Evolutionary conservation across 2,888 invertebrate genomes (phyloP), one percentile per base, ranked within the genome.

Genomic region (Aspidapion aeneum): DNA sequence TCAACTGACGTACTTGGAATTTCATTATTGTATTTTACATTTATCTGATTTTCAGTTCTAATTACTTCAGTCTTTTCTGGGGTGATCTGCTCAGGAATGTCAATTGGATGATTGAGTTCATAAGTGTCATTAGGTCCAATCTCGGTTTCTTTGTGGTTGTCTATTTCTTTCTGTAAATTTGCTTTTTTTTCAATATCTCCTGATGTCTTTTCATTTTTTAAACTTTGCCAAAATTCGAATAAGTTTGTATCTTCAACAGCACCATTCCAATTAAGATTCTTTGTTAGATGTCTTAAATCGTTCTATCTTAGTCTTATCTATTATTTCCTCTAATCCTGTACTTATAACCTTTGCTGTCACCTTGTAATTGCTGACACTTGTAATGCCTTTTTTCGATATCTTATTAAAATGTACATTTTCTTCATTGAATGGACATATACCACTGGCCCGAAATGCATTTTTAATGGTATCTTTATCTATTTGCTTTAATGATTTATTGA

Each of bases 361-460:
- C 20, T 18, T 19, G 20, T 9, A 35, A n/a, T 35, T 22, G n/a
- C n/a, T n/a, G 22, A 57, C 48, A 17, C 48, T 57, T 18, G 12
- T 9, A 18, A 12, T 55, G 18, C 18, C 7, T 35, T 17, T 18
- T 57, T 17, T 9, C 5, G 57, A 57, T 35, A 18, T 9, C 48
- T 57, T 57, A 18, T 57, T 9, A 7, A 35, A 57, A 57, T 7
- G 9, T 18, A 57, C 48, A 57, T 57, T 57, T 35, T 57, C 48
- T 35, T 35, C 57, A 35, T 57, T 57, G 18, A 57, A 57, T 21
- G 57, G 35, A 17, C 57, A 57, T 1, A 57, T 22, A 18, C 57
- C 57, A 35, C 22, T 21, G 1, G 12, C 57, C 18, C 57, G n/a
- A 17, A 57, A 57, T 2, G 35, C 57, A 57, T 57, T 18, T 48